Evolutionary conservation across 2,113 vertebrate species (phyloP), one percentile per base, ranked within the genome.

Genomic region (Anser cygnoides): DNA sequence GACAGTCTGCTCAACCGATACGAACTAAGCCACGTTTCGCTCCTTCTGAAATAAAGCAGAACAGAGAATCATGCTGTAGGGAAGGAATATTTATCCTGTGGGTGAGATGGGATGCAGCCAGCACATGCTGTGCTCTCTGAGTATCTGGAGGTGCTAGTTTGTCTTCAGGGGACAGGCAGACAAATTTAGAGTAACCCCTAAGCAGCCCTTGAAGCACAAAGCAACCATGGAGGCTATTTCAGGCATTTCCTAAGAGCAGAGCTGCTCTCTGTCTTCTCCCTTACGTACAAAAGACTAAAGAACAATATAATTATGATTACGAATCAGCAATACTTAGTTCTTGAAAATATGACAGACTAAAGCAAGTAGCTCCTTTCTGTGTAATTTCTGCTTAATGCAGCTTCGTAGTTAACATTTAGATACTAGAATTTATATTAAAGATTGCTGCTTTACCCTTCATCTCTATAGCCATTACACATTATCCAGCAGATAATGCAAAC

Each of bases 21-120:
- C 0, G 2, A 85, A 10, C 8, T 65, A 23, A 57, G 37, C 26
- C 52, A 10, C 1, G 31, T 80, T 72, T 50, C 0, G 9, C 71
- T 75, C 74, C 81, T 68, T n/a, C n/a, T 26, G 74, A 46, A 80
- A 62, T 8, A 7, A 58, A 9, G 35, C 17, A 41, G 39, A 26
- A 2, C 37, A 15, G 57, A 52, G 39, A 29, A 9, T 37, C 29
- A 8, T 29, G 74, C 78, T 75, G 37, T 3, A 63, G 73, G 70
- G 70, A 52, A 35, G 55, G 11, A 58, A 28, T 43, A 35, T 57
- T 68, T 29, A 26, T n/a, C 37, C 70, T 1, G 6, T 23, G 71
- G 70, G 8, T 70, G 73, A 66, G 61, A 19, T 35, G 61, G 11
- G 37, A 6, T 5, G 57, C 66, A 66, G 78, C 33, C 57, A 59